Evolutionary conservation across 2,113 vertebrate species (phyloP).

Genomic region (Galemys pyrenaicus): DNA sequence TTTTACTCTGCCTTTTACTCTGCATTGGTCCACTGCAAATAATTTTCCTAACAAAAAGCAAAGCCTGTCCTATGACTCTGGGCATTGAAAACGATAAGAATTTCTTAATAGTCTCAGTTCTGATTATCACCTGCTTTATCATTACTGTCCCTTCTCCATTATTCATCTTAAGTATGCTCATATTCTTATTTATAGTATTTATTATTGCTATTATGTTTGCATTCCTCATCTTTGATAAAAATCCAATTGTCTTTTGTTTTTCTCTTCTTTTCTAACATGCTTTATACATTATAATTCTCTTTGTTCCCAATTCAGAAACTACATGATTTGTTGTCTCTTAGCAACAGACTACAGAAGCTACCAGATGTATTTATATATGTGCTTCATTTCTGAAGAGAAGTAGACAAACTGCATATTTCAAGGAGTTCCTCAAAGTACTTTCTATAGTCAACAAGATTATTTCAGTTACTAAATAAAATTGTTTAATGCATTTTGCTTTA

Average conservation of each 20-base stretch:
- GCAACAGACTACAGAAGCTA: not conserved
- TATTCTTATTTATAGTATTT: not conserved
- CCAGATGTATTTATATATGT: not conserved
- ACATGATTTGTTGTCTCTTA: constrained; percentile 31
- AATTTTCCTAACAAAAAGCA: not conserved
- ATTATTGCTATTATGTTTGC: not conserved
- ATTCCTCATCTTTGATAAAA: not conserved
- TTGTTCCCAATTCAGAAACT: constrained; percentile 11
- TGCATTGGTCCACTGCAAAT: not conserved
- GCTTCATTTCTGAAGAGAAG: not conserved
- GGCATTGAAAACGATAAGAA: not conserved
- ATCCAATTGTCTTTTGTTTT: not conserved
- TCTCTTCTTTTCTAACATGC: not conserved
- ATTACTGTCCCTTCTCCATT: fast-evolving
- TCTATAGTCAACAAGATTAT: not conserved
- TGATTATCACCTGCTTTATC: not conserved
- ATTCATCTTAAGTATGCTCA: not conserved
- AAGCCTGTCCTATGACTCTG: not conserved
- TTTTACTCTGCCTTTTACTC: not conserved
- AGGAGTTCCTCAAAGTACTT: not conserved
- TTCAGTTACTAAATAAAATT: not conserved
- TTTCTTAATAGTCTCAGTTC: not conserved
- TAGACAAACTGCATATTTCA: not conserved
- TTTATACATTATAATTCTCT: constrained; percentile 18
- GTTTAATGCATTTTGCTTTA: not conserved